These are phyloP conservation scores for Halocynthia aurantium DNA, from an alignment of 23 tunicate genomes.

Conservation along the genomic window DNA sequence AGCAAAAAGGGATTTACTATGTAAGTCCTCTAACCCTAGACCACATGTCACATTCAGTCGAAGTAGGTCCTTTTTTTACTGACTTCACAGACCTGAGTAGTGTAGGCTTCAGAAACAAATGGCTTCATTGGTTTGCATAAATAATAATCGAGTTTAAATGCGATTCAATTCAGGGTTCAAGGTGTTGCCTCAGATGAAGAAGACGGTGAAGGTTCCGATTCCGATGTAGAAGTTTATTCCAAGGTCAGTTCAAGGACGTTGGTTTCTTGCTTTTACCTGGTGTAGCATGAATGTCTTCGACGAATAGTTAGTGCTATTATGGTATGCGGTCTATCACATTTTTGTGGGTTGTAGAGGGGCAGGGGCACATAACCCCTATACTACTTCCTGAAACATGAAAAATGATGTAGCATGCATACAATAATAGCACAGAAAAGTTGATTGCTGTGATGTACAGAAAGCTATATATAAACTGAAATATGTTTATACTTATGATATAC, in stretches of 20 bases:
- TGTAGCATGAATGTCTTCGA: too few relatives aligned
- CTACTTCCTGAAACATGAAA: too few relatives aligned
- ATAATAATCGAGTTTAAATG: neutral
- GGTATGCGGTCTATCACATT: too few relatives aligned
- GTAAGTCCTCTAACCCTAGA: neutral
- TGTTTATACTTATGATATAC: too few relatives aligned
- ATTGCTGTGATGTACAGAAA: too few relatives aligned
- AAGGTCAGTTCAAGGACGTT: neutral
- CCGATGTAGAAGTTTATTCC: constrained; percentile 8
- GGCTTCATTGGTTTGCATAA: neutral
- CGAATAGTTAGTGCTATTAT: too few relatives aligned
- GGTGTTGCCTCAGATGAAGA: neutral
- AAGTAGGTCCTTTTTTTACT: neutral
- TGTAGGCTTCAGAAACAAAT: neutral
- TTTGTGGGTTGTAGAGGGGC: too few relatives aligned
- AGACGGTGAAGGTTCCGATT: neutral
- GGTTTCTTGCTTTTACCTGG: too few relatives aligned
- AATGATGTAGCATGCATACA: too few relatives aligned
- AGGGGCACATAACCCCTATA: too few relatives aligned
- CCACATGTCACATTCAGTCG: neutral
- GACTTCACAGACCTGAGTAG: neutral
- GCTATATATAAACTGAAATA: too few relatives aligned
- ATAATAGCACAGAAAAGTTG: too few relatives aligned
- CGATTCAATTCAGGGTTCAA: neutral
- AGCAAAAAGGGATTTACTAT: neutral